Evolutionary conservation across 2,888 invertebrate species (phyloP).

Genomic region (Crossocerus cetratus): DNA sequence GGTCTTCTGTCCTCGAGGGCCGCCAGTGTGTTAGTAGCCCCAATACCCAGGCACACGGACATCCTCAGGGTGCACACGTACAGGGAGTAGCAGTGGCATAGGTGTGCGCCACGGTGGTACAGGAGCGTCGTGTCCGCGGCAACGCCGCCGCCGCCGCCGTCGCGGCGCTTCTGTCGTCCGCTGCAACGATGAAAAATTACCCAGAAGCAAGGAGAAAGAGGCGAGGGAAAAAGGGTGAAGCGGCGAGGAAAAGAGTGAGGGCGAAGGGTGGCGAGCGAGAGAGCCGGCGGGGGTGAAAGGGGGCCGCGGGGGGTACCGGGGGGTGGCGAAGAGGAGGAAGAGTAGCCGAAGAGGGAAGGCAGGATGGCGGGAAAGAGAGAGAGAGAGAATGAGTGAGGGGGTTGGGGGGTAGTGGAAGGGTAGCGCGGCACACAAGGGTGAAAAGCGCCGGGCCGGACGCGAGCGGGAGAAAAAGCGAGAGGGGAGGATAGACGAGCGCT

Average conservation of each 20-base stretch:
- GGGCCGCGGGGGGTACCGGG: constrained; percentile 16
- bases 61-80: constrained; percentile 3
- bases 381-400: constrained; percentile 20
- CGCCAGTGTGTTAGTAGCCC: too few species aligned
- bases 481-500: constrained; percentile 56
- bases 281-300: constrained; percentile 2
- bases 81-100: constrained; percentile 15
- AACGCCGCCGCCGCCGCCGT: constrained; percentile 66
- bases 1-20: background rate
- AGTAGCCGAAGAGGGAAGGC: constrained; percentile 11
- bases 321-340: constrained; percentile 26
- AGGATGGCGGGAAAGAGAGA: constrained; percentile 21
- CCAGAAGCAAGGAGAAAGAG: constrained; percentile 69
- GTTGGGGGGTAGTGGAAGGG: constrained; percentile 36
- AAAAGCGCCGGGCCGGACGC: constrained; percentile 2
- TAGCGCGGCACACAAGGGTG: background rate
- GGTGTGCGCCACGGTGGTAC: constrained; percentile 15
- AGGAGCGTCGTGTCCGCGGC: constrained; percentile 49
- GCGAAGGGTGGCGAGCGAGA: constrained; percentile 15
- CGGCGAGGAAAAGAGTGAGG: constrained; percentile 21
- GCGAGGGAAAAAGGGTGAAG: constrained; percentile 32
- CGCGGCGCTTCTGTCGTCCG: constrained; percentile 70
- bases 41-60: constrained; percentile 15
- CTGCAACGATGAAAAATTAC: constrained; percentile 76
- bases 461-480: constrained; percentile 37